These are phyloP conservation scores for Mechanitis messenoides DNA, from an alignment of 2,888 invertebrate genomes.

Conservation along the genomic window DNA sequence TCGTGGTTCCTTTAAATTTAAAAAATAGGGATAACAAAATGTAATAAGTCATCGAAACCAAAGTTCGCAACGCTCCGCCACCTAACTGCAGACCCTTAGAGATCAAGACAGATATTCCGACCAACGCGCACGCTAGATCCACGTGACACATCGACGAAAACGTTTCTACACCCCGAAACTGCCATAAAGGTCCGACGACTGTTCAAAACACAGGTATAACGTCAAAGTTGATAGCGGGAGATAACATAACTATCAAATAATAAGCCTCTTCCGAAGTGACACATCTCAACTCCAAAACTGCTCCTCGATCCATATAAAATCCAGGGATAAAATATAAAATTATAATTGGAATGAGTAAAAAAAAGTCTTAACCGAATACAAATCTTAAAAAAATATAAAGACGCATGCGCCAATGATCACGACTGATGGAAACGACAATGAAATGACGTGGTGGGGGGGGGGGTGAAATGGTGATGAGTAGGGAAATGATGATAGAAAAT, in stretches of 20 bases:
- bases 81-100: slow-evolving; percentile 24
- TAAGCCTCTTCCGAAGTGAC: not conserved
- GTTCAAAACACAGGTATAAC: slow-evolving; percentile 17
- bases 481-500: slow-evolving; percentile 6
- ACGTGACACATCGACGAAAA: slow-evolving; percentile 23
- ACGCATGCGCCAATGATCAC: not conserved
- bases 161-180: slow-evolving; percentile 28
- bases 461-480: not conserved
- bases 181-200: slow-evolving; percentile 33
- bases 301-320: too few relatives aligned
- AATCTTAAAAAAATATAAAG: not conserved
- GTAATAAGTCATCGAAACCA: slow-evolving; percentile 28
- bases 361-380: too few relatives aligned
- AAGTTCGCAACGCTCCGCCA: slow-evolving; percentile 22
- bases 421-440: not conserved
- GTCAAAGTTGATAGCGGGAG: slow-evolving; percentile 11
- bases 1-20: slow-evolving; percentile 8
- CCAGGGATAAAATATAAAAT: too few relatives aligned
- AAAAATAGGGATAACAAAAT: slow-evolving; percentile 18
- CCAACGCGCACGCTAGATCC: slow-evolving; percentile 18
- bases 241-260: not conserved
- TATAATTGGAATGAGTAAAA: too few relatives aligned
- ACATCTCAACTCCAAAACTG: not conserved
- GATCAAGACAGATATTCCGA: slow-evolving; percentile 26
- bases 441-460: not conserved